phyloP scores from a whole-genome alignment of 2,888 invertebrate genomes.

The Argyra leucocephala region DNA sequence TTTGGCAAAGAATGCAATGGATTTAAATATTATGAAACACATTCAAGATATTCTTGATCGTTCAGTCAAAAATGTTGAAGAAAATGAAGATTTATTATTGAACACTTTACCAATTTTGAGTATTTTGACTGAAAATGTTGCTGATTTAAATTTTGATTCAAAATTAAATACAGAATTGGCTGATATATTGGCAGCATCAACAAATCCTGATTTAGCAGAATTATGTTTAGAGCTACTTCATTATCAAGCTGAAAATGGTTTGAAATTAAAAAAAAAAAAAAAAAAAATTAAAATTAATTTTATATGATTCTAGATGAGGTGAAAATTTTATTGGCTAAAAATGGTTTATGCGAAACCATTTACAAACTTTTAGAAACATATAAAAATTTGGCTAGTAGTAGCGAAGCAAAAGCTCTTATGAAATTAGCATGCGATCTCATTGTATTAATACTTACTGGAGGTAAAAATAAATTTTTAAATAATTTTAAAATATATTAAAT shows the following conservation, averaged over 20 bases:
- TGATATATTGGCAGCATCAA: constrained; percentile 51
- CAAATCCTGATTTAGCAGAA: constrained; percentile 63
- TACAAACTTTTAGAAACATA: constrained; percentile 64
- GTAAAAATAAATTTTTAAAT: constrained; percentile 42
- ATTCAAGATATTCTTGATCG: constrained; percentile 47
- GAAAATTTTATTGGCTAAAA: constrained; percentile 64
- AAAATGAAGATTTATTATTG: constrained; percentile 49
- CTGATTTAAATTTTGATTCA: constrained; percentile 50
- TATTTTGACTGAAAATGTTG: constrained; percentile 53
- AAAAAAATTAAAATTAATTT: not conserved
- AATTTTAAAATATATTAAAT: not conserved
- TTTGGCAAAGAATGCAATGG: constrained; percentile 52
- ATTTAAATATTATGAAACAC: constrained; percentile 48
- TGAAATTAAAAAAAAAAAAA: not conserved
- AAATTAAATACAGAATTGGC: constrained; percentile 52
- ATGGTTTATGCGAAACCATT: constrained; percentile 66
- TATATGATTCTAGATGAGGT: constrained; percentile 55
- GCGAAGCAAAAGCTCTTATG: constrained; percentile 52
- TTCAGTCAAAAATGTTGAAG: constrained; percentile 44
- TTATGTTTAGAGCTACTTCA: constrained; percentile 67
- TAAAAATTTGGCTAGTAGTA: constrained; percentile 55
- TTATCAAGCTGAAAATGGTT: constrained; percentile 66
- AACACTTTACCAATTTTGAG: constrained; percentile 53
- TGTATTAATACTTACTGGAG: constrained; percentile 75
- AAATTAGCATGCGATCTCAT: constrained; percentile 80